These are phyloP conservation scores for Strigamia transsilvanica DNA, from an alignment of 2,888 invertebrate species.

Conservation along the genomic window DNA sequence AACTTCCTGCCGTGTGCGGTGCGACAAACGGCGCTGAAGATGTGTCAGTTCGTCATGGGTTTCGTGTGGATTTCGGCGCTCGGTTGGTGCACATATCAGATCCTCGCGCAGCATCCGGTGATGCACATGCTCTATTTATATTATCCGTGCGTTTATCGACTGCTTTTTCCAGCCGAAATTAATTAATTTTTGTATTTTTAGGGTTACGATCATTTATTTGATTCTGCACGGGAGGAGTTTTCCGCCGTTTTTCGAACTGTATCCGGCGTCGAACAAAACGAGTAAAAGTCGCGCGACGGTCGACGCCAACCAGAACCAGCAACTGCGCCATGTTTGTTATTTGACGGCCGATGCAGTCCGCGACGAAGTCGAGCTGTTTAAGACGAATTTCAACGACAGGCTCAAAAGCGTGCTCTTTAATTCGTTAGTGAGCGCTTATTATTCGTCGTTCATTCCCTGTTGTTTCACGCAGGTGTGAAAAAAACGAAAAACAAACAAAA, in stretches of 20 bases:
- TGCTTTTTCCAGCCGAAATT: not conserved
- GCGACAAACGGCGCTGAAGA: not conserved
- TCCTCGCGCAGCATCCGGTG: constrained; percentile 78
- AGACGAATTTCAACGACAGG: constrained; percentile 86
- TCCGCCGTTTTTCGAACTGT: constrained; percentile 77
- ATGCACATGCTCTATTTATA: constrained; percentile 83
- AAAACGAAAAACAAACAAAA: not conserved
- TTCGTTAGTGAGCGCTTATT: constrained; percentile 85
- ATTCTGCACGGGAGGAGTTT: constrained; percentile 82
- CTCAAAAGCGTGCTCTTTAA: constrained; percentile 88
- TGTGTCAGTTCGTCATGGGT: constrained; percentile 60
- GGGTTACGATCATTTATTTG: constrained; percentile 76
- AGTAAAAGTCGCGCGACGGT: constrained; percentile 56
- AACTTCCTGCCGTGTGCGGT: not conserved
- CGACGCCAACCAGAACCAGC: not conserved
- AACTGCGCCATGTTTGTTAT: constrained; percentile 63
- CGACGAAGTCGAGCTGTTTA: constrained; percentile 83
- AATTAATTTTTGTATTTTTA: constrained; percentile 62
- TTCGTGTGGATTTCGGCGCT: constrained; percentile 57
- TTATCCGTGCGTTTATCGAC: constrained; percentile 80
- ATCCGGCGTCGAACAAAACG: constrained; percentile 59
- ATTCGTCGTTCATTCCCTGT: constrained; percentile 87
- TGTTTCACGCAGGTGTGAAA: constrained; percentile 81
- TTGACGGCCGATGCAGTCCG: constrained; percentile 68
- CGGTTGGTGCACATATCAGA: constrained; percentile 68